A percentile compares a stretch with the other conserved stretches of the same genome.
Conservation (phyloP, 2,888 invertebrate species). For the Zonitis immaculata region DNA sequence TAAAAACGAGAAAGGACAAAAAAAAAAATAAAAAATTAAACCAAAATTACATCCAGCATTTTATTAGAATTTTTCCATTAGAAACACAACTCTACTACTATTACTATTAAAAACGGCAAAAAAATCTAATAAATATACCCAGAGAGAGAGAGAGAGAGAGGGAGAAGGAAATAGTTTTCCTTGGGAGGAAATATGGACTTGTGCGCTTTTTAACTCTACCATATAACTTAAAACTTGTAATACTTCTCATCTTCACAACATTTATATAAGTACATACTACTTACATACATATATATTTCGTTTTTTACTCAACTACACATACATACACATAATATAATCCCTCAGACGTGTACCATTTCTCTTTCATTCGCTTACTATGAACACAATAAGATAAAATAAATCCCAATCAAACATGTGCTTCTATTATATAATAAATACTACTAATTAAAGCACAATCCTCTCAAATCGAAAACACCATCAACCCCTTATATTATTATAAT, state of each 20-base stretch:
- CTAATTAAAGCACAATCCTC: slow-evolving; percentile 16
- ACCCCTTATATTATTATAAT: not conserved
- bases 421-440: no score
- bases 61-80: not conserved
- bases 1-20: no score
- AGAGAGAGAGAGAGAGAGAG: not conserved
- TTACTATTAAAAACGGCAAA: not conserved
- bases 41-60: not conserved
- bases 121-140: no score
- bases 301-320: no score
- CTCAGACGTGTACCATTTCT: slow-evolving; percentile 3
- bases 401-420: slow-evolving; percentile 29
- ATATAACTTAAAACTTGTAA: not conserved
- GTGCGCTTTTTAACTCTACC: not conserved
- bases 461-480: slow-evolving; percentile 21
- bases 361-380: not conserved
- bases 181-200: not conserved
- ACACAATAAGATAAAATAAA: slow-evolving; percentile 13
- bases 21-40: no score
- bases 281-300: no score
- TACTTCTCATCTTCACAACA: not conserved
- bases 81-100: not conserved
- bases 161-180: not conserved
- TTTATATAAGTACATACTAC: no score
- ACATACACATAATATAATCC: slow-evolving; percentile 2